Conservation (phyloP, 1,140 invertebrate species). For the Nomia melanderi region DNA sequence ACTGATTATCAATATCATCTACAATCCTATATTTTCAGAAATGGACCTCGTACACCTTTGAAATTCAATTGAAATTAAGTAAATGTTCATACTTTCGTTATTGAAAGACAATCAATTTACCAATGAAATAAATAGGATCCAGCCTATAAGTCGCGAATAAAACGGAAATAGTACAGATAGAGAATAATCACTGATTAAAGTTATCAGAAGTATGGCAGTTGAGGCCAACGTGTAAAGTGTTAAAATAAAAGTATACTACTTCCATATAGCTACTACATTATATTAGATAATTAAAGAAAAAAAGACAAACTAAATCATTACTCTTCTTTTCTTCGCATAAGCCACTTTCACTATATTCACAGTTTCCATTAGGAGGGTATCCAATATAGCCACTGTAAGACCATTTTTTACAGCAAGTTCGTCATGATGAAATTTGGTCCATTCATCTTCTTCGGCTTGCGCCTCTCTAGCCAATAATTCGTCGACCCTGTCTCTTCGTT, state of each 20-base stretch:
- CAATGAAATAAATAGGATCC: conserved; percentile 68
- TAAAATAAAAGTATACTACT: conserved; percentile 84
- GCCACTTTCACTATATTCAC: conserved; percentile 76
- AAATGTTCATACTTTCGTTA: conserved; percentile 18
- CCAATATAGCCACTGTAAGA: conserved; percentile 84
- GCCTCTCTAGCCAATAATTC: conserved; percentile 86
- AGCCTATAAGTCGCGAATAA: conserved; percentile 77
- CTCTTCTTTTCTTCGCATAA: conserved; percentile 74
- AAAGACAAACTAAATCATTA: conserved; percentile 71
- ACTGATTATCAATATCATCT: conserved; percentile 16
- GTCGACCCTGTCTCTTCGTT: conserved; percentile 88
- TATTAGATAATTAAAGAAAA: conserved; percentile 82
- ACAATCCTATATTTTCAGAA: conserved; percentile 28
- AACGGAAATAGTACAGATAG: conserved; percentile 14
- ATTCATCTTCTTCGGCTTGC: conserved; percentile 86
- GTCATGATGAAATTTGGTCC: conserved; percentile 88
- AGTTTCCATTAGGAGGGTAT: conserved; percentile 84
- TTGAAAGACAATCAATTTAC: conserved; percentile 40
- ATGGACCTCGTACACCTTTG: conserved; percentile 4
- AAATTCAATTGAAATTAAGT: conserved; percentile 10
- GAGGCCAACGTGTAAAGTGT: conserved; percentile 16
- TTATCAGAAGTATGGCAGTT: conserved; percentile 53
- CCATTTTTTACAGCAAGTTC: conserved; percentile 86
- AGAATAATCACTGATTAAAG: conserved; percentile 34
- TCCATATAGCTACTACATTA: no score